Percentiles rank a stretch among this genome's conserved stretches.
Conservation (phyloP, 2,888 invertebrate species). For the Lysandra coridon region DNA sequence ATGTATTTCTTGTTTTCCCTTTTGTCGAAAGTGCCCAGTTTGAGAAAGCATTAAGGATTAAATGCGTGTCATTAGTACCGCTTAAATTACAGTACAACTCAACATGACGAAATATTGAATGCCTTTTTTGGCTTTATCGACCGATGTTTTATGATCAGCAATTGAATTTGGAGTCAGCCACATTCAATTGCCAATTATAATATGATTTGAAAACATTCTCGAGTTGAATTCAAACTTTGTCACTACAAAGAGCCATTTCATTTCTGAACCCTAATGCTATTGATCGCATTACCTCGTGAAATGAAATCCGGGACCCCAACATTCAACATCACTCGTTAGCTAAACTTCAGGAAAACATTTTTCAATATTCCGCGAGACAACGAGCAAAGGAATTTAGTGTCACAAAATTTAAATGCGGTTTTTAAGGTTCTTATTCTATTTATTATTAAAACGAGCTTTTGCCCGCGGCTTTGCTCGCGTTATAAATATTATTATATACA, state of each 20-base stretch:
- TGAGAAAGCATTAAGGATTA: background rate
- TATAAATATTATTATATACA: too few relatives aligned
- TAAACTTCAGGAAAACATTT: conserved; percentile 32
- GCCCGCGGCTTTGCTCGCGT: too few relatives aligned
- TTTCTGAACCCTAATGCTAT: conserved; percentile 62
- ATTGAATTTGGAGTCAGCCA: too few relatives aligned
- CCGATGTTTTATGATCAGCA: background rate
- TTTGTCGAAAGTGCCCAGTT: background rate
- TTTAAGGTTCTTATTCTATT: background rate
- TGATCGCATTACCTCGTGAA: conserved; percentile 57
- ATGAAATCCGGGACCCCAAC: conserved; percentile 43
- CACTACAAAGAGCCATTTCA: conserved; percentile 57
- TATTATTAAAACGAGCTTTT: background rate
- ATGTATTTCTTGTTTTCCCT: background rate
- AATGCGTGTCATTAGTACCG: background rate
- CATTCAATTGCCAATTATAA: background rate
- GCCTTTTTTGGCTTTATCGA: background rate
- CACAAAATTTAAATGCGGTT: background rate
- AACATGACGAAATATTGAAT: background rate
- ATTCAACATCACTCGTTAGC: conserved; percentile 44
- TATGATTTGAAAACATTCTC: conserved; percentile 17
- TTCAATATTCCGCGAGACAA: conserved; percentile 10
- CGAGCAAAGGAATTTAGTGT: background rate
- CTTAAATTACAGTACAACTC: background rate
- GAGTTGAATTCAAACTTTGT: conserved; percentile 45